Base-by-base conservation (phyloP, 1,140 invertebrate species). In the Drosophila gunungcola region DNA sequence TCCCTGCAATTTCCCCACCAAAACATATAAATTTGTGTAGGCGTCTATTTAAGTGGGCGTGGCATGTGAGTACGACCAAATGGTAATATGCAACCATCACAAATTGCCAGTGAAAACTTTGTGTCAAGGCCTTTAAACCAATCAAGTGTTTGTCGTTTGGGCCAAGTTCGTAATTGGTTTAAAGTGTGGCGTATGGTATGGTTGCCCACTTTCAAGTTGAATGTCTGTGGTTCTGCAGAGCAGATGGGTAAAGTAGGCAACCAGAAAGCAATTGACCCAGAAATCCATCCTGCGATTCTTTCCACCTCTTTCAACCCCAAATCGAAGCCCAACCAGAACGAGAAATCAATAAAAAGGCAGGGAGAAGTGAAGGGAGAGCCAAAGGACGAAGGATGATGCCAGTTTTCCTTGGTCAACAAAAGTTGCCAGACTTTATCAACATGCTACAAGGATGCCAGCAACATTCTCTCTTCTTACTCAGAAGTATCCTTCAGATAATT, bases 131-230 rank as follows among this genome's bases (percentile, higher is more conserved):
- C 45, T 43, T 52, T 39, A 69, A 76, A 38, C 57, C 55, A 60
- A 76, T 60, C 43, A 61, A 60, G 27, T 55, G 13, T 60, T 68
- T 68, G 46, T 61, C 32, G 43, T 41, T 12, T 34, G 49, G 49
- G 67, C 63, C 63, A 70, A 56, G 63, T 70, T 69, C 38, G 32
- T 61, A 77, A 76, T 69, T 77, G 62, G 63, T 46, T 76, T 34
- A 57, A 77, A 69, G 21, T 42, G 74, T 10, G 29, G 42, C 29
- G 11, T 4, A 34, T 16, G 21, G 45, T 12, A 34, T 16, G 21
- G 45, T 12, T 25, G 25, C 45, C 10, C 45, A 29, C 2, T 48
- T 48, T n/a, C 5, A 48, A 58, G 61, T 11, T 2, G n/a, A 21
- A 38, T 51, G 72, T 27, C 56, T 57, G 73, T 29, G 69, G 73